Percentiles rank a stretch among this genome's conserved stretches.
Evolutionary conservation across 2,888 invertebrate species (phyloP).

Genomic region (Ochropacha duplaris): DNA sequence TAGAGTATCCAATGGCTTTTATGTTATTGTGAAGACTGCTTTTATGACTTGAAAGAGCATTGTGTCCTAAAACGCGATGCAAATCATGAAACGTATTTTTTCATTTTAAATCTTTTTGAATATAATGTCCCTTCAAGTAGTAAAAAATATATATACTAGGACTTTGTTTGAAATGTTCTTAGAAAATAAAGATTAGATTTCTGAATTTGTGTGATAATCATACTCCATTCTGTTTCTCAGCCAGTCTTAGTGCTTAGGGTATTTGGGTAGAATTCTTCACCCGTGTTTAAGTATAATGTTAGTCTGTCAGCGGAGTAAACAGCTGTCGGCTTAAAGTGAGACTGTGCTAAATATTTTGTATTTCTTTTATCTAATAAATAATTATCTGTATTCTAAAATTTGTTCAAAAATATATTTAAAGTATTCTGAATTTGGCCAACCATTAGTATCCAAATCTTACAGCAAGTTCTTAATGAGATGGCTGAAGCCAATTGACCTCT

Average conservation of each 20-base stretch:
- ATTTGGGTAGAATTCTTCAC: background rate
- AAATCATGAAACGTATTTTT: no score
- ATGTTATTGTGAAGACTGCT: background rate
- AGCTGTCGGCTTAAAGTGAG: no score
- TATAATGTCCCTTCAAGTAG: no score
- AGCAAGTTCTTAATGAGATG: constrained; percentile 2
- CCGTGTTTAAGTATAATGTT: background rate
- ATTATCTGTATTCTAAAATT: no score
- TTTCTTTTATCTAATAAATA: no score
- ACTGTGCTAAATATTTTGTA: no score
- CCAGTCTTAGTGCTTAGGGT: background rate
- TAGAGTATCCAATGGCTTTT: background rate
- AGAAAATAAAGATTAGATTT: no score
- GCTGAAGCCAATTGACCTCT: constrained; percentile 3
- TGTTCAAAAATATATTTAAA: background rate
- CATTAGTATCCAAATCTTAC: background rate
- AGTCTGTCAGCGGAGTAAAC: background rate
- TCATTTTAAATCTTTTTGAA: no score
- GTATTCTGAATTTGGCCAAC: background rate
- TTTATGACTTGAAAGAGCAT: background rate
- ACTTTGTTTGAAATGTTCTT: no score
- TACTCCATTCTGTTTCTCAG: background rate
- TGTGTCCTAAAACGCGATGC: no score
- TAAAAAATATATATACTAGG: no score
- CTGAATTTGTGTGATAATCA: no score